Base-by-base conservation (phyloP, 2,113 vertebrate species). In the Spilogale gracilis region DNA sequence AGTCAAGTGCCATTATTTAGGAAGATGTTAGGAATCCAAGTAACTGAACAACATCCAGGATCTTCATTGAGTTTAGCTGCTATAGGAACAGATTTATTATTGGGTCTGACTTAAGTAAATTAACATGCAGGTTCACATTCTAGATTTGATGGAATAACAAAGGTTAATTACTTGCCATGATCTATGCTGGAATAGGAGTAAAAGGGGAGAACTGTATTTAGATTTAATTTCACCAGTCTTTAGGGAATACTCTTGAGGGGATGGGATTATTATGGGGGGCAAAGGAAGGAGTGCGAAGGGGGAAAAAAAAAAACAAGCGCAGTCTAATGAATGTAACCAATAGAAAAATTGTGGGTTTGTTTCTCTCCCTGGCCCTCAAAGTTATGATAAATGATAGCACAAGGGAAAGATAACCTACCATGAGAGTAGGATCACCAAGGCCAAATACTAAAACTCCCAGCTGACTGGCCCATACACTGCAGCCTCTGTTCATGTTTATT, bases 401-500 rank as follows among this genome's bases (percentile, higher is more conserved):
- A 98, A 99, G 99, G 98, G 99, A 99, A 99, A 99, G 99, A 99
- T 99, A 99, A 99, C 99, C 99, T 99, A 99, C 98, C 99, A 99
- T 99, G 99, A 99, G 99, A 99, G 99, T 98, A 99, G 99, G 99
- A 99, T 99, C 99, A 99, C 99, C 98, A 98, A 99, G 99, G 99
- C 99, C 99, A 99, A 99, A 99, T 99, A 99, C 99, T 99, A 98
- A 98, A 99, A 99, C 99, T 99, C 99, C 99, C 99, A 98, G 99
- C 99, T 99, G 99, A 99, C 99, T 98, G 98, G 98, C 98, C 99
- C 99, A 99, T 99, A 99, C 99, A 99, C 99, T 99, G 99, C 99
- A 99, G 99, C 99, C 99, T 99, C 99, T 99, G 99, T 99, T 99
- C 99, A 1, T 99, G 99, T 99, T 99, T 99, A 99, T 99, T 99